phyloP scores from a whole-genome alignment of 2,888 invertebrate species.

The Drosophila hamatofila region DNA sequence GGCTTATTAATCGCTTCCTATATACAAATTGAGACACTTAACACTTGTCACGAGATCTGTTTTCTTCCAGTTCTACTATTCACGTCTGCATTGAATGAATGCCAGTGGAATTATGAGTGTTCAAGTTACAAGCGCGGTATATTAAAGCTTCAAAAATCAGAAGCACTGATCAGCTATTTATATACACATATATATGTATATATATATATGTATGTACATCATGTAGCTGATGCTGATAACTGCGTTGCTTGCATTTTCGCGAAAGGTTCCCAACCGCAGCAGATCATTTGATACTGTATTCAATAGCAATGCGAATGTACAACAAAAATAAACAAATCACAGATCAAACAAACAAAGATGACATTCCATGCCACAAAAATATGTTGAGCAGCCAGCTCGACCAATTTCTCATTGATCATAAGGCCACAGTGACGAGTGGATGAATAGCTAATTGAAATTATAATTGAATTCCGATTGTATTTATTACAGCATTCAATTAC shows the following conservation, averaged over 20 bases:
- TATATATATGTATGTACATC: conserved; percentile 21
- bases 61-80: conserved; percentile 25
- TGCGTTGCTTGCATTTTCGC: conserved; percentile 51
- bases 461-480: neutral
- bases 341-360: conserved; percentile 7
- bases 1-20: conserved; percentile 5
- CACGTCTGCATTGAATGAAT: conserved; percentile 77
- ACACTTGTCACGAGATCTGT: conserved; percentile 51
- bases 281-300: conserved; percentile 33
- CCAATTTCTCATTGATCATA: neutral
- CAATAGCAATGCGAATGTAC: conserved; percentile 12
- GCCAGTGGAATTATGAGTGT: conserved; percentile 69
- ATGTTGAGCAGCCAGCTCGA: neutral
- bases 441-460: neutral
- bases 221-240: conserved; percentile 47
- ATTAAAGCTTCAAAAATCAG: conserved; percentile 66
- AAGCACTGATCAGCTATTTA: conserved; percentile 38
- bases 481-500: neutral
- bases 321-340: conserved; percentile 23
- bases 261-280: conserved; percentile 42
- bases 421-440: neutral
- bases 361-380: conserved; percentile 6
- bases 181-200: neutral
- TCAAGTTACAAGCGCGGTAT: conserved; percentile 67
- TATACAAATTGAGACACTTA: conserved; percentile 62